Evolutionary conservation across 2,113 vertebrate species (phyloP), one percentile per base, ranked within the genome.

Genomic region (Alouatta palliata): DNA sequence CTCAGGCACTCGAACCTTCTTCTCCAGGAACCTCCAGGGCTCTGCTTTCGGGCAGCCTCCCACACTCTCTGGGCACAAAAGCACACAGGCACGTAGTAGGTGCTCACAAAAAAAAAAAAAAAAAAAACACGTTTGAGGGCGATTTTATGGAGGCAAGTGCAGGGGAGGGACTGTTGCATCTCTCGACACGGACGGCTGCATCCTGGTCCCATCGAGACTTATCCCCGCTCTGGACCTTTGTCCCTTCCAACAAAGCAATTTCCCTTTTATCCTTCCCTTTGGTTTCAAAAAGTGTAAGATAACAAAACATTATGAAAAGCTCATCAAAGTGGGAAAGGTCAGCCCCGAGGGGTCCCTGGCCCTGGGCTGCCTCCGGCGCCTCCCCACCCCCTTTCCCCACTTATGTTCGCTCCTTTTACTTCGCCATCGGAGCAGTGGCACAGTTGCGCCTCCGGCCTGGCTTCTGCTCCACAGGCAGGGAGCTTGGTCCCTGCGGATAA

Each of bases 251-350:
- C 79, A 87, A 89, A 97, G 70, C 43, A 23, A 17, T 43, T 77
- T 80, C 45, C 73, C n/a, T 92, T 79, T 86, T 30, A 37, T n/a
- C 43, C 16, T 61, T 45, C 37, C 35, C 80, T 88, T 58, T 58
- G 70, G 68, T 88, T 92, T 83, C 61, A 43, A 73, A 43, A 90
- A 79, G n/a, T 70, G 23, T 45, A 32, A 64, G 58, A 49, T 82
- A 76, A 96, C 47, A 70, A 97, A 84, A 80, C 19, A 52, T 66
- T 40, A 37, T 25, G 47, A 37, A 87, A 94, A 73, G 79, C 58
- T 79, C 83, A 40, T 87, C 35, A 83, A 37, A 32, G 40, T 56
- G 40, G 43, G 10, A 45, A 40, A 47, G 35, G 35, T 47, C 92
- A 80, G 49, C 32, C 52, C 30, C 40, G 12, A 25, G 25, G 70